Conservation (phyloP, 2,113 vertebrate species). For the Phyllopteryx taeniolatus region DNA sequence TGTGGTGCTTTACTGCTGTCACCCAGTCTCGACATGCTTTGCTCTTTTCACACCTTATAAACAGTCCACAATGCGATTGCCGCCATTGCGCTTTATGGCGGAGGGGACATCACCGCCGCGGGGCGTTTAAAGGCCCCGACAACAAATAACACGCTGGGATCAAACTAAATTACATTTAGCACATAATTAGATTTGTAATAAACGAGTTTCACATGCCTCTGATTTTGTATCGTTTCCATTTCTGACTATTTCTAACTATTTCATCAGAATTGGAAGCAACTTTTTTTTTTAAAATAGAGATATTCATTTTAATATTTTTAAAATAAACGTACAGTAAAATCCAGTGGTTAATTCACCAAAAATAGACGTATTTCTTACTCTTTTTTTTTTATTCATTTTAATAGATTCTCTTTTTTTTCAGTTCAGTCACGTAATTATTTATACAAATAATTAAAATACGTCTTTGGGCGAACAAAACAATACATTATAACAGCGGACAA, state of each 20-base stretch:
- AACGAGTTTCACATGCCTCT: not conserved
- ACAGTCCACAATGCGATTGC: constrained; percentile 83
- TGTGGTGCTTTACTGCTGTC: constrained; percentile 23
- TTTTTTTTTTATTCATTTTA: not conserved
- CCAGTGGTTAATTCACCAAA: not conserved
- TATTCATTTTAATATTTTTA: not conserved
- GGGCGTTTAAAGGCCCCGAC: constrained; percentile 25
- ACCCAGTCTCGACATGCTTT: constrained; percentile 32
- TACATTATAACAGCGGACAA: not conserved
- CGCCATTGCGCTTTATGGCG: constrained; percentile 85
- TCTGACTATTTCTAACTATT: not conserved
- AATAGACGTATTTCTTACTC: no score
- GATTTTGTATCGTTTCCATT: not conserved
- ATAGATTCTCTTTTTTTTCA: not conserved
- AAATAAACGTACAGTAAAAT: not conserved
- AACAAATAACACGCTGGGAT: not conserved
- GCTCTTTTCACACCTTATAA: constrained; percentile 89
- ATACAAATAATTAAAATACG: constrained; percentile 6
- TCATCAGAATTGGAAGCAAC: not conserved
- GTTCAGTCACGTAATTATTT: constrained; percentile 5
- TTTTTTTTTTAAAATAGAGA: not conserved
- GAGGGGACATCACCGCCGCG: constrained; percentile 63
- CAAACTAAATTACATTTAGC: not conserved
- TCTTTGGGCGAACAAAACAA: not conserved
- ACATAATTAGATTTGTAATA: not conserved